Evolutionary conservation across 2,113 vertebrate genomes (phyloP).

Genomic region (Asarcornis scutulata): DNA sequence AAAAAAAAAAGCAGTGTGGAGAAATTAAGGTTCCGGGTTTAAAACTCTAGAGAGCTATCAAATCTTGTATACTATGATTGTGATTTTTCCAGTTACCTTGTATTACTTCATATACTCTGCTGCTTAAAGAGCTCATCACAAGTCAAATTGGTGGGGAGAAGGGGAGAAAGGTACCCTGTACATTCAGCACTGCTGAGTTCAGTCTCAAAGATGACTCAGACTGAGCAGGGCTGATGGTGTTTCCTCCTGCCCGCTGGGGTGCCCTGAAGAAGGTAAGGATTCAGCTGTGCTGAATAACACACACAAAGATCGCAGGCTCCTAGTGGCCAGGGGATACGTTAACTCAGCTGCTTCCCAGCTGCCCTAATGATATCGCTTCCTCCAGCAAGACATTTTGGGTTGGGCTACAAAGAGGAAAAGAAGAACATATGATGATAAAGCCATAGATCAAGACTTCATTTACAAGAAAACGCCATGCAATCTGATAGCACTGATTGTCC

Average conservation of each 20-base stretch:
- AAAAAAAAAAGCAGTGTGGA: background rate
- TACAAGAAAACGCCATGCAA: background rate
- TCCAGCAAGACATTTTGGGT: background rate
- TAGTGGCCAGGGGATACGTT: background rate
- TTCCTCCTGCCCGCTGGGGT: background rate
- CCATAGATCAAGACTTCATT: background rate
- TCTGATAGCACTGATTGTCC: background rate
- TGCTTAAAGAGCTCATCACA: background rate
- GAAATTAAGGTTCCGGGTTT: background rate
- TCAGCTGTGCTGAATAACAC: background rate
- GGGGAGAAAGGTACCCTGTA: background rate
- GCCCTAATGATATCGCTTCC: background rate
- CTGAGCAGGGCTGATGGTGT: too few relatives aligned
- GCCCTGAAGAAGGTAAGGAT: background rate
- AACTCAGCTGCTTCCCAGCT: background rate
- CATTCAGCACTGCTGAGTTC: too few relatives aligned
- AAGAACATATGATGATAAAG: background rate
- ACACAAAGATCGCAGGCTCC: background rate
- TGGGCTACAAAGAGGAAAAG: background rate
- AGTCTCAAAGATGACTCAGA: background rate
- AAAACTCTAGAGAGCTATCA: background rate
- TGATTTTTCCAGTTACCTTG: background rate
- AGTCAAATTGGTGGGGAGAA: background rate
- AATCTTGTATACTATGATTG: rapidly evolving
- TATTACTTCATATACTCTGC: background rate